phyloP scores from a whole-genome alignment of 2,797 vertebrate species.

The Loriculus beryllinus region DNA sequence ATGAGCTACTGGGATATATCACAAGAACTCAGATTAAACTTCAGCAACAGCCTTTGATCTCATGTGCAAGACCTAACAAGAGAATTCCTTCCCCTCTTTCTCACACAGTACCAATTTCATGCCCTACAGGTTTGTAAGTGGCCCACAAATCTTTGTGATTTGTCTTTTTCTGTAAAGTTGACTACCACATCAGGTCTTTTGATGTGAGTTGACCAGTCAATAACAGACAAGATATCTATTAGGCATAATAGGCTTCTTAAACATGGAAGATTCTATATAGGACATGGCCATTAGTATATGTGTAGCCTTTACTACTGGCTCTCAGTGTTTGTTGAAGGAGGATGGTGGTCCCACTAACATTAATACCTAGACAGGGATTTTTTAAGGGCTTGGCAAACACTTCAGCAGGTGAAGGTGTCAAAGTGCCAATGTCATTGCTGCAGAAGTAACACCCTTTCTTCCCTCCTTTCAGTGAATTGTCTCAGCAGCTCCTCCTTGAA shows the following conservation, averaged over 20 bases:
- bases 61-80: conserved; percentile 69
- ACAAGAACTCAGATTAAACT: conserved; percentile 15
- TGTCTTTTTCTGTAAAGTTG: conserved; percentile 22
- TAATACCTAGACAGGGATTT: background rate
- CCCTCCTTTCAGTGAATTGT: background rate
- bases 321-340: background rate
- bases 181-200: conserved; percentile 1
- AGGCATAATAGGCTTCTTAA: background rate
- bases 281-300: background rate
- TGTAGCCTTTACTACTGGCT: background rate
- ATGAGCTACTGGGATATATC: background rate
- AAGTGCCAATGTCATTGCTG: background rate
- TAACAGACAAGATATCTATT: conserved; percentile 7
- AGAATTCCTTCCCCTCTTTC: conserved; percentile 52
- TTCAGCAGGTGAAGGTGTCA: background rate
- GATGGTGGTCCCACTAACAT: background rate
- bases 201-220: background rate
- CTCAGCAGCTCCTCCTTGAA: background rate
- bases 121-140: conserved; percentile 69
- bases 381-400: background rate
- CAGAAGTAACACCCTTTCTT: background rate
- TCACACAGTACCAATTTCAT: conserved; percentile 72
- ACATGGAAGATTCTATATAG: background rate
- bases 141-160: conserved; percentile 64
- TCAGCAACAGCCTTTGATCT: conserved; percentile 51